Conservation (phyloP, 2,797 vertebrate species). For the Hippocampus kuda region DNA sequence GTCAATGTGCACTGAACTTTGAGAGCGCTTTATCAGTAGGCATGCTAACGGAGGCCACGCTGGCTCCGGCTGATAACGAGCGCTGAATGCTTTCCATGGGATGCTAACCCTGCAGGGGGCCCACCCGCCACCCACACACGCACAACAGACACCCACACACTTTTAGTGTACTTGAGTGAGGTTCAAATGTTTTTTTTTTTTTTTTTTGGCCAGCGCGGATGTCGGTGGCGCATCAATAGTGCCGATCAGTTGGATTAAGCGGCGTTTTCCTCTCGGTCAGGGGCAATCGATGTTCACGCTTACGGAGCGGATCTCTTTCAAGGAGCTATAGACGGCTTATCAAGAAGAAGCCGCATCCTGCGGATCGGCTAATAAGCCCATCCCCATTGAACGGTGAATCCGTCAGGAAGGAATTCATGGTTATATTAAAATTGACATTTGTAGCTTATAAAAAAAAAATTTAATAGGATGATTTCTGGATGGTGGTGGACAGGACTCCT, state of each 20-base stretch:
- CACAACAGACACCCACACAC: neutral
- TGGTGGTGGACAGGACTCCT: too few species aligned
- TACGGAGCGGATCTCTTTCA: neutral
- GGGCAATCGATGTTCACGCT: conserved; percentile 24
- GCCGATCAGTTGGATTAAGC: conserved; percentile 30
- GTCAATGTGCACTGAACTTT: conserved; percentile 24
- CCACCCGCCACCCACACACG: neutral
- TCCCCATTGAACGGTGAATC: neutral
- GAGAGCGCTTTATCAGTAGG: conserved; percentile 42
- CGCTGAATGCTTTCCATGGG: conserved; percentile 7
- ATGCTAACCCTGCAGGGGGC: conserved; percentile 1
- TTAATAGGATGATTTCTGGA: too few species aligned
- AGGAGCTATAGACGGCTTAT: neutral
- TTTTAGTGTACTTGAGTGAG: neutral
- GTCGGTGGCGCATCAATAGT: conserved; percentile 21
- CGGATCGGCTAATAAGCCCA: neutral
- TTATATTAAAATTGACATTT: too few species aligned
- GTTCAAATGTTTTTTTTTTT: neutral
- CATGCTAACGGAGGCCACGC: conserved; percentile 47
- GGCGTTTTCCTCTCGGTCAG: conserved; percentile 35
- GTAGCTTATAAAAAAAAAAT: too few species aligned
- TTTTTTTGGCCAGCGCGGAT: neutral
- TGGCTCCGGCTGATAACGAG: conserved; percentile 38
- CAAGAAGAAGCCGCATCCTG: neutral
- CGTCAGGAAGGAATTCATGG: too few species aligned